Base-by-base conservation (phyloP, 1,140 invertebrate genomes). In the Heliconius melpomene region DNA sequence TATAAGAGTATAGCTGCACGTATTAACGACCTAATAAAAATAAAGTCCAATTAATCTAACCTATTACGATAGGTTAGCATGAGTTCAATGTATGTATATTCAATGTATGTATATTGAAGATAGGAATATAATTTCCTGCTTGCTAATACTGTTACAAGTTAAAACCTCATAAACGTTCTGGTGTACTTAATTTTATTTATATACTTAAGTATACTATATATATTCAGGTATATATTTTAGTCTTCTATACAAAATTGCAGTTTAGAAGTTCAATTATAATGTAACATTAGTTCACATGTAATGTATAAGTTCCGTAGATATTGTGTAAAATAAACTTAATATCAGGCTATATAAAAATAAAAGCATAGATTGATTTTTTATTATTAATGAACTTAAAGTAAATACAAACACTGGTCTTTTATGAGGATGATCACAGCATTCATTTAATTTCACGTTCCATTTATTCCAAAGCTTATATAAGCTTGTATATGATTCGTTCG, bases 401-500 rank as follows among this genome's bases (percentile, higher is more conserved):
- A 52, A 66, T 29, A 26, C 9, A 66, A 66, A 23, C 8, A 57
- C n/a, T 66, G 26, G 60, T 66, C 23, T 66, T 66, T 66, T 26
- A 66, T 29, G n/a, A 66, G 60, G 60, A 66, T 26, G 26, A 66
- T 29, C 13, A 66, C 23, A 66, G n/a, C 23, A 29, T 66, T 66
- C 23, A 66, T 26, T 66, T 16, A 26, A 66, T 66, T 66, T 66
- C 60, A 66, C 60, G 60, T 29, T 13, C 9, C 26, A 66, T 66
- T 66, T 66, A 66, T 26, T 66, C 60, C 23, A 16, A 66, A 66
- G 60, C 60, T 66, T 66, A 66, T 66, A 29, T 66, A 66, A 66
- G 23, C 60, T 66, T 40, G 71, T 23, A 5, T 16, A 72, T 72
- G 75, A 29, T 32, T 50, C 75, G 75, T 50, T 77, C 66, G 71